Percentiles rank a stretch among this genome's conserved stretches.
Evolutionary conservation across 92 coral and sea anemone genomes (phyloP).

Genomic region (Porites rus): DNA sequence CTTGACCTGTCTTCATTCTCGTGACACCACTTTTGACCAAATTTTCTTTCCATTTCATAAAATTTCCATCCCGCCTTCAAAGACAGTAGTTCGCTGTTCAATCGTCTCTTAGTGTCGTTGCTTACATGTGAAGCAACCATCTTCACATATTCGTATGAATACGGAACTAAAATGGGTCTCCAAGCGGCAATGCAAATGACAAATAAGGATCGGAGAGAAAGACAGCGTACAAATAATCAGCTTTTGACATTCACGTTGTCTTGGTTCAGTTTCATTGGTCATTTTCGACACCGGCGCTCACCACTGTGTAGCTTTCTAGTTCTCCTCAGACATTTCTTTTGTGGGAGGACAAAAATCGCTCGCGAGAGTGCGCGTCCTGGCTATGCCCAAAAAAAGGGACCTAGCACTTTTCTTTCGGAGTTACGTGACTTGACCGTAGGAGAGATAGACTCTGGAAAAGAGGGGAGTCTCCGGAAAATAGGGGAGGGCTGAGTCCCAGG

Average conservation of each 20-base stretch:
- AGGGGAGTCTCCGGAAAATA: no score
- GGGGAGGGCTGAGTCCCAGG: no score
- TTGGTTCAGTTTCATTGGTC: neutral
- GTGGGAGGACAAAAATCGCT: no score
- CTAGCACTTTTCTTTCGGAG: no score
- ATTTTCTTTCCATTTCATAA: constrained; percentile 32
- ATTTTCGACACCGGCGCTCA: neutral
- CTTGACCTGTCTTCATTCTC: constrained; percentile 2
- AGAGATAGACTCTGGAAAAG: no score
- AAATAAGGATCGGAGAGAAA: neutral
- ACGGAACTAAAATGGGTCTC: neutral
- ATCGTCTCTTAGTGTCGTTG: constrained; percentile 21
- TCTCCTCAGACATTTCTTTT: no score
- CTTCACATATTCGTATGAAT: neutral
- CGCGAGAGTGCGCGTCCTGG: no score
- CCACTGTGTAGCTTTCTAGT: no score
- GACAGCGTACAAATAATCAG: neutral
- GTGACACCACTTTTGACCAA: constrained; percentile 44
- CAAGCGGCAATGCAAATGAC: neutral
- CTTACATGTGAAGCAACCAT: constrained; percentile 1
- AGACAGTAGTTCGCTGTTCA: neutral
- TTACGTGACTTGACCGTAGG: no score
- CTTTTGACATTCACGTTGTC: neutral
- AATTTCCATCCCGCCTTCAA: constrained; percentile 38
- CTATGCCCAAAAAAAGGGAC: no score